Percentiles rank a stretch among this genome's conserved stretches.
Evolutionary conservation across 2,113 vertebrate species (phyloP).

Genomic region (Lycocorax pyrrhopterus): DNA sequence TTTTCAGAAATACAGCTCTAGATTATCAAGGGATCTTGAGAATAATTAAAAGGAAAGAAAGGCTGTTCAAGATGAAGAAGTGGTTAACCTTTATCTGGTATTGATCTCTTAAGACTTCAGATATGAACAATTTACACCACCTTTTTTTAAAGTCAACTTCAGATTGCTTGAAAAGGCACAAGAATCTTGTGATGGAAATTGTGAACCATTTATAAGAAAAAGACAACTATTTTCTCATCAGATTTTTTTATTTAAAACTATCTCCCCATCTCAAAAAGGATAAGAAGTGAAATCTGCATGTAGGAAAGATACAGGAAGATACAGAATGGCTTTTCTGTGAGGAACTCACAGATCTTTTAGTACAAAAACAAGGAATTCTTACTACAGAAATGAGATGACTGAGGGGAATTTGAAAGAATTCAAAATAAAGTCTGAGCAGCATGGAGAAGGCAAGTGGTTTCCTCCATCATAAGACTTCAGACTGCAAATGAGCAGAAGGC

Average conservation of each 20-base stretch:
- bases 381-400: neutral
- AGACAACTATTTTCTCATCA: neutral
- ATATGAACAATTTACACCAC: neutral
- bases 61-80: neutral
- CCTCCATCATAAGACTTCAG: neutral
- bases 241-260: neutral
- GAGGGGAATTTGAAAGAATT: neutral
- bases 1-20: neutral
- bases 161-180: neutral
- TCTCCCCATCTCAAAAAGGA: neutral
- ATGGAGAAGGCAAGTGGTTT: neutral
- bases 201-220: neutral
- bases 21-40: neutral
- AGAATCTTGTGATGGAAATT: neutral
- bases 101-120: neutral
- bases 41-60: neutral
- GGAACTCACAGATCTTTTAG: neutral
- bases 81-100: neutral
- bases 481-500: neutral
- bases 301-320: neutral
- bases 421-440: neutral
- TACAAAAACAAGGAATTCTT: neutral
- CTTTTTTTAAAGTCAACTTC: neutral
- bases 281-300: neutral
- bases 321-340: neutral